Evolutionary conservation across 2,113 vertebrate genomes (phyloP), one percentile per base, ranked within the genome.

Genomic region (Xyliphius kryptos): DNA sequence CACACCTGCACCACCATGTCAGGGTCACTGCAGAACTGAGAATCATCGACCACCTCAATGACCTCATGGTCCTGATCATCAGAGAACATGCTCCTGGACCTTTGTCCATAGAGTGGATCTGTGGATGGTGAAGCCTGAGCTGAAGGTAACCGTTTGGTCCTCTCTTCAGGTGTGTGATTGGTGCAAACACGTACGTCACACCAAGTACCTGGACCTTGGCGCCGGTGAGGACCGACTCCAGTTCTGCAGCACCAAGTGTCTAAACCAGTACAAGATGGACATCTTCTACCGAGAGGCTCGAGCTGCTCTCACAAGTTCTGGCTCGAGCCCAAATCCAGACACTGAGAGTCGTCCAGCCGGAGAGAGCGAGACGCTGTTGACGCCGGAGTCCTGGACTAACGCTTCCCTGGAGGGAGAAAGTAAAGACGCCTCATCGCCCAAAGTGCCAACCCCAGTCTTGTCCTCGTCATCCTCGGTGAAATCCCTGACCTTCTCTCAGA

Each of bases 241-340:
- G 85, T 98, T 98, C 85, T 98, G 95, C 89, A 97, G 94, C 83
- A 93, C 92, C 75, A 98, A 98, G 86, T 98, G 95, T 83, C 89
- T 98, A 81, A 98, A 98, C 87, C 95, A 98, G 83, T 98, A 98
- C 86, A 98, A 98, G 90, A 98, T 98, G 95, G 95, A 97, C 81
- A 94, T 97, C 80, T 98, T 98, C 87, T 98, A 98, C 86, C 86
- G 92, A 85, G 95, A 98, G 80, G 94, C 95, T 64, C 92, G 93
- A 69, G 93, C 95, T 73, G 92, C 92, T 68, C 95, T 98, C 78
- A 93, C 91, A 80, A 86, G 37, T 84, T 85, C 89, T 84, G 90
- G 89, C 82, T 92, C 93, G 80, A 90, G 91, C 79, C 89, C 93
- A 73, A 90, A 32, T 6, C 26, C 26, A 32, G 26, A 32, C 26